A percentile compares a stretch with the other conserved stretches of the same genome.
phyloP scores from a whole-genome alignment of 1,140 invertebrate species.

The Temnothorax curvispinosus region DNA sequence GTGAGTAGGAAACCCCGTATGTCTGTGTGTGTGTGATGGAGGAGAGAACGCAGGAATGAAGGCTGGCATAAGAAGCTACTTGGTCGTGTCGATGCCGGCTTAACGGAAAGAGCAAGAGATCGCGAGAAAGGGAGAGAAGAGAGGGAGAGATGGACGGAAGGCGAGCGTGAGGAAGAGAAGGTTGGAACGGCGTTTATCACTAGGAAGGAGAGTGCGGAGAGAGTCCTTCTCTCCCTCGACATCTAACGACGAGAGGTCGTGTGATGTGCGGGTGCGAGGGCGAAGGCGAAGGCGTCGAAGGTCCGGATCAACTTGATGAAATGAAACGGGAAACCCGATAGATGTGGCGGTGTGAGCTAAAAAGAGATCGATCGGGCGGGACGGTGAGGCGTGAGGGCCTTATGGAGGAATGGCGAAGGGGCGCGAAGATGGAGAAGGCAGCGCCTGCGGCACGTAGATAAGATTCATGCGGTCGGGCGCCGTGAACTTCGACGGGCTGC shows the following conservation, averaged over 20 bases:
- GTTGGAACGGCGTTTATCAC: neutral
- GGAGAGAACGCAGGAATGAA: slow-evolving; percentile 25
- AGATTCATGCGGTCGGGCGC: slow-evolving; percentile 67
- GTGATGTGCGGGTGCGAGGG: slow-evolving; percentile 22
- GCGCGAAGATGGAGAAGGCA: neutral
- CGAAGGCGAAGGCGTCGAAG: slow-evolving; percentile 63
- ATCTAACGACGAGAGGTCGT: slow-evolving; percentile 38
- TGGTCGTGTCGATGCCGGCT: slow-evolving; percentile 48
- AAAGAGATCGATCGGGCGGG: slow-evolving; percentile 70
- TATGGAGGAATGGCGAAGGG: slow-evolving; percentile 55
- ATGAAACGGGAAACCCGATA: slow-evolving; percentile 75
- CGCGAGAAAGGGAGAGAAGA: slow-evolving; percentile 28
- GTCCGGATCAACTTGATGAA: slow-evolving; percentile 75
- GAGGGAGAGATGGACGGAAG: neutral
- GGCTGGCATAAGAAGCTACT: slow-evolving; percentile 54
- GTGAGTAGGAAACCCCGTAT: slow-evolving; percentile 46
- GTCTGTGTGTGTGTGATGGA: neutral
- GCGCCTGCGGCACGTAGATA: slow-evolving; percentile 75
- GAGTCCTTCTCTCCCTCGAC: slow-evolving; percentile 25
- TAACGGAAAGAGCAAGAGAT: slow-evolving; percentile 40
- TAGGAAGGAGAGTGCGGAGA: neutral
- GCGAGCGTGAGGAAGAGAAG: slow-evolving; percentile 10
- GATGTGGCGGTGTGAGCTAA: slow-evolving; percentile 60
- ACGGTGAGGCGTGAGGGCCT: slow-evolving; percentile 39
- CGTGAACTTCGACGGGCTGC: slow-evolving; percentile 65